These are phyloP conservation scores for Caranx ignobilis DNA, from an alignment of 2,113 vertebrate species.

Conservation along the genomic window DNA sequence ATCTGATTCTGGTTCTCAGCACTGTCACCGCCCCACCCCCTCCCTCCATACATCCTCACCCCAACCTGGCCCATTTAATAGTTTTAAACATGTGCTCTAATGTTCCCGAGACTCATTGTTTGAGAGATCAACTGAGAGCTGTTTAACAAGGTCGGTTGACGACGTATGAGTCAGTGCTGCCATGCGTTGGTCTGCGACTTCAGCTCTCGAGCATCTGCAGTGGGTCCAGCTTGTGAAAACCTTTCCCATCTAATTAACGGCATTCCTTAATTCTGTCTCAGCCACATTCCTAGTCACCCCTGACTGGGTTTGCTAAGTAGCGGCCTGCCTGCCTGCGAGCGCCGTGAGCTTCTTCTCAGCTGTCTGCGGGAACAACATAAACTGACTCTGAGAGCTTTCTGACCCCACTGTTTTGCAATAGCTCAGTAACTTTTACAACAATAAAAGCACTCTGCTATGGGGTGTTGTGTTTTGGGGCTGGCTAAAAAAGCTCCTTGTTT, in stretches of 20 bases:
- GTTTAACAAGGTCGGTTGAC: slow-evolving; percentile 47
- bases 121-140: slow-evolving; percentile 50
- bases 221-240: slow-evolving; percentile 58
- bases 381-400: slow-evolving; percentile 44
- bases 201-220: slow-evolving; percentile 65
- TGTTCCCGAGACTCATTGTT: slow-evolving; percentile 57
- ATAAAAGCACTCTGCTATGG: slow-evolving; percentile 63
- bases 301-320: slow-evolving; percentile 66
- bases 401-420: slow-evolving; percentile 64
- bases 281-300: slow-evolving; percentile 74
- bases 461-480: slow-evolving; percentile 44
- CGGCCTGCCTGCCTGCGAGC: slow-evolving; percentile 47
- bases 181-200: slow-evolving; percentile 41
- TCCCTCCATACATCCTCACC: slow-evolving; percentile 22
- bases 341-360: slow-evolving; percentile 55
- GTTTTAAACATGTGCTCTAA: slow-evolving; percentile 59
- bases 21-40: slow-evolving; percentile 34
- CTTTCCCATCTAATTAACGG: slow-evolving; percentile 62
- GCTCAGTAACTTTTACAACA: slow-evolving; percentile 61
- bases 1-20: slow-evolving; percentile 39
- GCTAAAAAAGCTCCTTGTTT: slow-evolving; percentile 64
- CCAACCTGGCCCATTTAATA: slow-evolving; percentile 53
- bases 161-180: slow-evolving; percentile 49
- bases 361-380: slow-evolving; percentile 45
- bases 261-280: slow-evolving; percentile 80